Conservation (phyloP, 2,888 invertebrate genomes). For the Monoplex corrugatus region DNA sequence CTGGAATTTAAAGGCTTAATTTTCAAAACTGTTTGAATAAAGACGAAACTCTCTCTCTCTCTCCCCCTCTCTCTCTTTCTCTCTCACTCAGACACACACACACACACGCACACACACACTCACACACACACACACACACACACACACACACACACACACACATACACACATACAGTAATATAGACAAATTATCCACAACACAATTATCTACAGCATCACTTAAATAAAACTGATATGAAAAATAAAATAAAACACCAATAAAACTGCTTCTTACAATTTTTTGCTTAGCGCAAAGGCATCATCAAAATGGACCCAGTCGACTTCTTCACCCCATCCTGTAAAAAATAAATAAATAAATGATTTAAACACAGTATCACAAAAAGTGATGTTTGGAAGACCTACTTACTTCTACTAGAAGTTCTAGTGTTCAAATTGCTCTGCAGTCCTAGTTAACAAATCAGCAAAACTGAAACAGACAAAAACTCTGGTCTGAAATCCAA, state of each 20-base stretch:
- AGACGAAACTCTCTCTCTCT: conserved; percentile 7
- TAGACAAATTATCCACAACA: not conserved
- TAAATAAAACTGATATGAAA: not conserved
- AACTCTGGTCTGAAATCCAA: too few relatives aligned
- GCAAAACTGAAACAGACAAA: too few relatives aligned
- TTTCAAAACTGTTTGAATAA: too few relatives aligned
- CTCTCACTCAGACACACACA: not conserved
- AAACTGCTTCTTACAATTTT: conserved; percentile 63
- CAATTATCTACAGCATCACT: not conserved
- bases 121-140: conserved; percentile 1
- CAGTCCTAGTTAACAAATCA: too few relatives aligned
- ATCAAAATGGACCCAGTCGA: conserved; percentile 73
- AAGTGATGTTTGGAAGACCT: too few relatives aligned
- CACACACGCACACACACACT: not conserved
- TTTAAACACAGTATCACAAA: too few relatives aligned
- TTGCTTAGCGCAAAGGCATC: conserved; percentile 67
- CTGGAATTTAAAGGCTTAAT: too few relatives aligned
- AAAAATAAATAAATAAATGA: too few relatives aligned
- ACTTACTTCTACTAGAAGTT: too few relatives aligned
- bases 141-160: not conserved
- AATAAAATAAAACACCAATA: not conserved
- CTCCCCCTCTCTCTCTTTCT: not conserved
- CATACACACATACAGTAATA: not conserved
- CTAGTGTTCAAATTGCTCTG: too few relatives aligned
- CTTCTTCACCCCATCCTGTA: conserved; percentile 74